Evolutionary conservation across 2,888 invertebrate genomes (phyloP), one percentile per base, ranked within the genome.

Genomic region (Aleiodes leptofemur): DNA sequence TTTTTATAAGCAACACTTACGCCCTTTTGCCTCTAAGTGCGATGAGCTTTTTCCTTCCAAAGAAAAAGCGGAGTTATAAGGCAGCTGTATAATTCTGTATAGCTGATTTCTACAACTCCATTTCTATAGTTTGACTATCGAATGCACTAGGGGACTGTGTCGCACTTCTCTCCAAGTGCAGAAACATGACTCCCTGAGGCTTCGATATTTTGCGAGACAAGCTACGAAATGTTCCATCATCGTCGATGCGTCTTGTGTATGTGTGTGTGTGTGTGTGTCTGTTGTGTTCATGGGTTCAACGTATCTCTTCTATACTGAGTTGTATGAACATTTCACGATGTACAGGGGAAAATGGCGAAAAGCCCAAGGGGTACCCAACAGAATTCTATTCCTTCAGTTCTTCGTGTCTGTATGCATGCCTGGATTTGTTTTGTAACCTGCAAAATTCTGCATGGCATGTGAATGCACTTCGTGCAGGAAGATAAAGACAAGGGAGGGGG

Each of bases 291-390:
- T 64, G 64, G 64, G 43, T 16, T 64, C 64, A 43, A n/a, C 11
- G 64, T 64, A 16, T 64, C 74, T 74, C 77, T 79, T 77, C 74
- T 75, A 76, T 76, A 77, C 72, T 56, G 48, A 74, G 76, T 43
- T 9, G 76, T 43, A 6, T 55, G 69, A 69, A 55, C 34, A 55
- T 55, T 72, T 51, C 73, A 57, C 53, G 71, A 57, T 1, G 43
- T 61, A n/a, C 43, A 23, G 43, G 48, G 8, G 64, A 43, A 43
- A 23, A 23, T 23, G 23, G 23, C 23, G 23, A 23, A 48, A 16
- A 48, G 59, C 64, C 64, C 64, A 43, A 48, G 64, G 64, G 64
- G 13, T 48, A 43, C 38, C 14, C 64, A 13, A 29, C 23, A 14
- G 23, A 23, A 9, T 48, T 43, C 48, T 64, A 16, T 48, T 43